phyloP scores from a whole-genome alignment of 2,888 invertebrate genomes.

The Drosophila cyrtoloma region DNA sequence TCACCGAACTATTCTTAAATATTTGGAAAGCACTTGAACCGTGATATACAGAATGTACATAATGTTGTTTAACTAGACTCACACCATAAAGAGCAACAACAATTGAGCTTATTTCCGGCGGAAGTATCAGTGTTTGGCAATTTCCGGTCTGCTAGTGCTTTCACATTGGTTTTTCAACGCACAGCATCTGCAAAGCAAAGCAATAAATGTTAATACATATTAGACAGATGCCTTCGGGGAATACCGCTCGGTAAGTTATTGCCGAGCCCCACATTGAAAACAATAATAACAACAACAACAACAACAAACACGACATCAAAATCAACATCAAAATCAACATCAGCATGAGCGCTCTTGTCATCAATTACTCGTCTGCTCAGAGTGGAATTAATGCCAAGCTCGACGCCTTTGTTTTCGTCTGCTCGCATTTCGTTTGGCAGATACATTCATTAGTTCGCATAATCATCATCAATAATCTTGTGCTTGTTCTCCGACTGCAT shows the following conservation, averaged over 20 bases:
- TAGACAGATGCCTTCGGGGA: conserved; percentile 66
- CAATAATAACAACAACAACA: background rate
- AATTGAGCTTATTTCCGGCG: conserved; percentile 80
- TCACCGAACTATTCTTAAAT: conserved; percentile 5
- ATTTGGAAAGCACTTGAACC: conserved; percentile 15
- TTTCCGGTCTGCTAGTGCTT: conserved; percentile 66
- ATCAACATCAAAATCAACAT: background rate
- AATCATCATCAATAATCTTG: conserved; percentile 72
- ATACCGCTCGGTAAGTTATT: conserved; percentile 34
- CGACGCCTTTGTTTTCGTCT: conserved; percentile 8
- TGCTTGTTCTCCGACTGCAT: conserved; percentile 50
- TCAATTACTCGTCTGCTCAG: conserved; percentile 59
- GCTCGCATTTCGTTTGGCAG: conserved; percentile 1
- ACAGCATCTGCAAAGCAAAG: conserved; percentile 45
- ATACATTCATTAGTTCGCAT: conserved; percentile 48
- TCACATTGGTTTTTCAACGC: conserved; percentile 45
- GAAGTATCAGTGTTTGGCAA: conserved; percentile 79
- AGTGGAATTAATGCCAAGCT: conserved; percentile 47
- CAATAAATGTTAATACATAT: conserved; percentile 81
- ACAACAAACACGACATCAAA: background rate
- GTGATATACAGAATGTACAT: conserved; percentile 7
- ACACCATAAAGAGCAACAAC: conserved; percentile 43
- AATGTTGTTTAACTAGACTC: conserved; percentile 20
- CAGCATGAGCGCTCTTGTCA: conserved; percentile 8
- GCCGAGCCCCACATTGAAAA: background rate